Conservation (phyloP, 2,888 invertebrate genomes). For the Gari tellinella region DNA sequence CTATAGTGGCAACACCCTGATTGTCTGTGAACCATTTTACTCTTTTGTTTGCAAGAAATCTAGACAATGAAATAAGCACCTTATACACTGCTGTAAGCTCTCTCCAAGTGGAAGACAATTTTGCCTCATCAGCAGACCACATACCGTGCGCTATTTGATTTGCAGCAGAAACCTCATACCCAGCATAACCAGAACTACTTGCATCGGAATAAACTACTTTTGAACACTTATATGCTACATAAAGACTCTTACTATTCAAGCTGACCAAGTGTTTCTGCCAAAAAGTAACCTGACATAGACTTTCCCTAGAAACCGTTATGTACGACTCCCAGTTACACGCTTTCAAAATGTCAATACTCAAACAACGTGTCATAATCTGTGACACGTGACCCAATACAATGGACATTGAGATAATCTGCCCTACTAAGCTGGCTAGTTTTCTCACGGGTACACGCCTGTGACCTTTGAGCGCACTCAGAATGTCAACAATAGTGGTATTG, state of each 20-base stretch:
- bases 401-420: constrained; percentile 42
- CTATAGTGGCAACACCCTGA: constrained; percentile 24
- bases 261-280: constrained; percentile 14
- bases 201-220: constrained; percentile 32
- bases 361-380: constrained; percentile 37
- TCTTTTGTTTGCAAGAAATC: constrained; percentile 10
- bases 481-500: neutral
- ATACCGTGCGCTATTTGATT: constrained; percentile 39
- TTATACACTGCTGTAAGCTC: constrained; percentile 23
- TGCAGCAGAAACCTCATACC: constrained; percentile 29
- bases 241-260: constrained; percentile 25
- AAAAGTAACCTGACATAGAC: constrained; percentile 19
- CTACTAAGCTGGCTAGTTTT: constrained; percentile 37
- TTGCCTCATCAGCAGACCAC: constrained; percentile 37
- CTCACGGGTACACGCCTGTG: constrained; percentile 27
- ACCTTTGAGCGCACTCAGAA: constrained; percentile 1
- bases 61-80: constrained; percentile 17
- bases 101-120: constrained; percentile 53
- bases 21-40: constrained; percentile 42
- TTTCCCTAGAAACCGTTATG: constrained; percentile 18
- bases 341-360: constrained; percentile 21
- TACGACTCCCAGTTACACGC: constrained; percentile 25
- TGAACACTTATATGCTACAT: constrained; percentile 20
- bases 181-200: constrained; percentile 32
- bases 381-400: constrained; percentile 40